These are phyloP conservation scores for Elysia crispata DNA, from an alignment of 2,888 invertebrate genomes.

Conservation along the genomic window DNA sequence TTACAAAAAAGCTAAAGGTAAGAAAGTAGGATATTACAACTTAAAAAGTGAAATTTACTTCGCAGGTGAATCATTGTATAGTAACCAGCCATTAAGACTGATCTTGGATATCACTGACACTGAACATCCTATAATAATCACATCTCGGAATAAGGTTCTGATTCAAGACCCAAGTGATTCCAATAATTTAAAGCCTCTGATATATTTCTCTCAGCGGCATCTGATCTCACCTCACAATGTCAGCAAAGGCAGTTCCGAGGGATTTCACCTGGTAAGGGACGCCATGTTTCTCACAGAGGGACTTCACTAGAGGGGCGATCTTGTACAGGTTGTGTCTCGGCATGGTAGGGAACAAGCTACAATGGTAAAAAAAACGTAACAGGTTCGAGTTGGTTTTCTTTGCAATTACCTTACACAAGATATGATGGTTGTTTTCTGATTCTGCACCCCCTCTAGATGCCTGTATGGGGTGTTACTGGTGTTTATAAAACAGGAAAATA, in stretches of 20 bases:
- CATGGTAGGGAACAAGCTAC: constrained; percentile 74
- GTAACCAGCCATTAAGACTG: no score
- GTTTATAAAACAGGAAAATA: no score
- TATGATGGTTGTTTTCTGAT: no score
- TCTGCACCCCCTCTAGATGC: no score
- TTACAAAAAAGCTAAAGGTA: no score
- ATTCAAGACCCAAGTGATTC: background rate
- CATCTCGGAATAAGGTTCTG: background rate
- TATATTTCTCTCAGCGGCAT: background rate
- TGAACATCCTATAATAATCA: background rate
- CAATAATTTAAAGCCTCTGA: background rate
- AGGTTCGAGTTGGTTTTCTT: no score
- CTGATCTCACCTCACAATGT: constrained; percentile 52
- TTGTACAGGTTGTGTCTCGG: constrained; percentile 73
- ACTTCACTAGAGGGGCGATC: constrained; percentile 65
- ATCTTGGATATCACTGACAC: no score
- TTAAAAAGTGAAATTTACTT: no score
- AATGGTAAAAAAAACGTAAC: constrained; percentile 25
- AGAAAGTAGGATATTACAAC: no score
- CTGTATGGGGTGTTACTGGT: no score
- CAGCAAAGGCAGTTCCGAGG: constrained; percentile 62
- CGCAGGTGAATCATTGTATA: no score
- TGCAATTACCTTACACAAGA: no score
- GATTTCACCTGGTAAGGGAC: constrained; percentile 63
- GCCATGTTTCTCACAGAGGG: constrained; percentile 70